Conservation (phyloP, 2,888 invertebrate species). For the Heteropelma amictum region DNA sequence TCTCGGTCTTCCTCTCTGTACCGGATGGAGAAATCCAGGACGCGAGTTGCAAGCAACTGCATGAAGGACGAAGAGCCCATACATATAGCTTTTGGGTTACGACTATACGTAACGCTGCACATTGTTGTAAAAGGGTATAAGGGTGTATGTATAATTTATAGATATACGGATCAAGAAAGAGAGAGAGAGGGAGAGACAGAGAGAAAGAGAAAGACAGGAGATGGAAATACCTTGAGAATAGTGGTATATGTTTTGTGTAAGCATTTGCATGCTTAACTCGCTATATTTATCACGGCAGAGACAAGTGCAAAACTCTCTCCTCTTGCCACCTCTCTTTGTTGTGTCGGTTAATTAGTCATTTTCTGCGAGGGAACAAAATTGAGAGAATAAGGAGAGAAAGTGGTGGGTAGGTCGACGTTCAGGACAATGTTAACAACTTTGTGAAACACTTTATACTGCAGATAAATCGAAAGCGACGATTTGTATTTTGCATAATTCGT, state of each 20-base stretch:
- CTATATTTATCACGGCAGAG: too few relatives aligned
- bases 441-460: too few relatives aligned
- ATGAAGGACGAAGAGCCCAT: constrained; percentile 59
- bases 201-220: constrained; percentile 52
- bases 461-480: too few relatives aligned
- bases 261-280: neutral
- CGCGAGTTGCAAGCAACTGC: constrained; percentile 51
- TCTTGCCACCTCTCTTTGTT: too few relatives aligned
- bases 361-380: neutral
- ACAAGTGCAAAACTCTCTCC: too few relatives aligned
- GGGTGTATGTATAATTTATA: too few relatives aligned
- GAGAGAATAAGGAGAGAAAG: constrained; percentile 8
- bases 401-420: too few relatives aligned
- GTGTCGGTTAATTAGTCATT: neutral
- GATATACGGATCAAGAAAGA: constrained; percentile 26
- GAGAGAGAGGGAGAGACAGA: constrained; percentile 18
- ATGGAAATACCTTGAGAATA: neutral
- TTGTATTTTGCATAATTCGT: too few relatives aligned
- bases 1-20: neutral
- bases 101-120: too few relatives aligned
- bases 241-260: neutral
- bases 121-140: constrained; percentile 44
- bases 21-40: constrained; percentile 47
- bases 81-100: too few relatives aligned
- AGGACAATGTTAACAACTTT: too few relatives aligned